phyloP scores from a whole-genome alignment of 2,888 invertebrate species.

The Actias luna region DNA sequence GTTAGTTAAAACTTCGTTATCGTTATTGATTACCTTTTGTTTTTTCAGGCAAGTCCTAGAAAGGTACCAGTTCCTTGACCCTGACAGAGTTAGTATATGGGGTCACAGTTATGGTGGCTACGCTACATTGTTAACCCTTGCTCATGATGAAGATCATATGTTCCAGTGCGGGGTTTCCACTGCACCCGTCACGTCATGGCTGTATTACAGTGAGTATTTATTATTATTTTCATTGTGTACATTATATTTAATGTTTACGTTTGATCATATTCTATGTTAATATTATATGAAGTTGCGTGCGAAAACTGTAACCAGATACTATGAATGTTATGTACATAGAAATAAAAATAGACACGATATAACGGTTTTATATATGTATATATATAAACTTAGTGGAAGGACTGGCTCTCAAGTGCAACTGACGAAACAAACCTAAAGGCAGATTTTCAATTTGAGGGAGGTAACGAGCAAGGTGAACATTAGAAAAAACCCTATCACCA shows the following conservation, averaged over 20 bases:
- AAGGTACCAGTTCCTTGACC: slow-evolving; percentile 84
- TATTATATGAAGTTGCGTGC: neutral
- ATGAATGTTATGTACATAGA: too few relatives aligned
- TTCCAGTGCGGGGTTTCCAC: slow-evolving; percentile 95
- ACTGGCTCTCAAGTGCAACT: too few relatives aligned
- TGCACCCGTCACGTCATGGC: slow-evolving; percentile 95
- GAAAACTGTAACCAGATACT: neutral
- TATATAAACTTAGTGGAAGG: too few relatives aligned
- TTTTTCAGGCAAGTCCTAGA: slow-evolving; percentile 79
- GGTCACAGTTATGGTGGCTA: slow-evolving; percentile 98
- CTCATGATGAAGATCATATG: slow-evolving; percentile 84
- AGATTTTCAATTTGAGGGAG: too few relatives aligned
- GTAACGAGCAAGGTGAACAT: too few relatives aligned
- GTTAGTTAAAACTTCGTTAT: too few relatives aligned
- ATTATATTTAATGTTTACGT: neutral
- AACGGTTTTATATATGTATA: too few relatives aligned
- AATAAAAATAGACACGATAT: neutral
- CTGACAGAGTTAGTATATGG: slow-evolving; percentile 88
- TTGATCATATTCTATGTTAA: neutral
- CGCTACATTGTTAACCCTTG: slow-evolving; percentile 89
- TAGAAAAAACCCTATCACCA: too few relatives aligned
- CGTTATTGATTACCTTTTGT: slow-evolving; percentile 7
- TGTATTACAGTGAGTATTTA: slow-evolving; percentile 89
- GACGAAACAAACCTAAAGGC: too few relatives aligned
- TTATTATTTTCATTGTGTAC: too few relatives aligned